These are phyloP conservation scores for Margaritifera margaritifera DNA, from an alignment of 2,888 invertebrate species.

Conservation along the genomic window DNA sequence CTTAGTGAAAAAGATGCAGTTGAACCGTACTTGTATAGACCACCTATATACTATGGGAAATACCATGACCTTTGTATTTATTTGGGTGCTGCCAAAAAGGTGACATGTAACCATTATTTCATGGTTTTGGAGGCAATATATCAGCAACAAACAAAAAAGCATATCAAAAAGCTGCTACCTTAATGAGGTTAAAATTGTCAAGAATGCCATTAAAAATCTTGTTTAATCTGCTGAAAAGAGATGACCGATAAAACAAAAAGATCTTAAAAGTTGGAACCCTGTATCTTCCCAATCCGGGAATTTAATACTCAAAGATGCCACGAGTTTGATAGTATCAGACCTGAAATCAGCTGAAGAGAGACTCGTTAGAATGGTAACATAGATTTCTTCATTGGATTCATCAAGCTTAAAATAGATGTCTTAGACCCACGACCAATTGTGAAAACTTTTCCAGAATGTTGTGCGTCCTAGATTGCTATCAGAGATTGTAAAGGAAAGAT, in stretches of 20 bases:
- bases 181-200: constrained; percentile 21
- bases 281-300: constrained; percentile 15
- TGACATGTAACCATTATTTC: constrained; percentile 39
- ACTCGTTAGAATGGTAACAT: background rate
- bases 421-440: background rate
- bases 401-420: constrained; percentile 3
- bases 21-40: constrained; percentile 41
- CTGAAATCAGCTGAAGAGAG: background rate
- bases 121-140: constrained; percentile 32
- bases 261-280: background rate
- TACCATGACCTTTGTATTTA: constrained; percentile 38
- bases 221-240: too few species aligned
- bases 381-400: constrained; percentile 21
- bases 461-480: constrained; percentile 40
- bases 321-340: constrained; percentile 20
- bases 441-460: constrained; percentile 21
- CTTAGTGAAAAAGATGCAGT: constrained; percentile 34
- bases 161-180: constrained; percentile 23
- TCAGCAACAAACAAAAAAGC: constrained; percentile 16
- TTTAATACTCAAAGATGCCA: constrained; percentile 12
- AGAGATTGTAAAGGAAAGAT: constrained; percentile 40
- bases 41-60: constrained; percentile 38
- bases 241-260: too few species aligned
- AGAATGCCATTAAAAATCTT: too few species aligned
- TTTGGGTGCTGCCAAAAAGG: constrained; percentile 38